Evolutionary conservation across 2,888 invertebrate species (phyloP).

Genomic region (Trisateles emortualis): DNA sequence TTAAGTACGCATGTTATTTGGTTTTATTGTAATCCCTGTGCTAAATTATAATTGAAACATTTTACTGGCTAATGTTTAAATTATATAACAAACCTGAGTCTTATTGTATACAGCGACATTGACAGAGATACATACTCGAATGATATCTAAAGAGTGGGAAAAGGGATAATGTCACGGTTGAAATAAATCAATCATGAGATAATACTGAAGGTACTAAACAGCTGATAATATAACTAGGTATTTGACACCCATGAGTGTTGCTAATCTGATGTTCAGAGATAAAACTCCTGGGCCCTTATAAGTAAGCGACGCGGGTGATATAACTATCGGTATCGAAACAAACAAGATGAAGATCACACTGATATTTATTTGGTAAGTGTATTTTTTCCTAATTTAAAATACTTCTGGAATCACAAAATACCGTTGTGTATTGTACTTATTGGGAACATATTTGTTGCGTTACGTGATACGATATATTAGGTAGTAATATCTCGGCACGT

Average conservation of each 20-base stretch:
- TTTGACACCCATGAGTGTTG: neutral
- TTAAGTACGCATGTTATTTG: constrained; percentile 57
- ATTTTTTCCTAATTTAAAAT: neutral
- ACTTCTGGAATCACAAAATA: too few species aligned
- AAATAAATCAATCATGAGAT: neutral
- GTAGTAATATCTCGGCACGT: too few species aligned
- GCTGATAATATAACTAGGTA: neutral
- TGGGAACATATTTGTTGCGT: too few species aligned
- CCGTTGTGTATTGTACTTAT: too few species aligned
- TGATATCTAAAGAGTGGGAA: too few species aligned
- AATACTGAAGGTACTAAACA: too few species aligned
- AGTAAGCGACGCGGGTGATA: neutral
- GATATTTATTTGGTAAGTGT: constrained; percentile 13
- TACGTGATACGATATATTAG: too few species aligned
- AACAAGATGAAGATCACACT: constrained; percentile 12
- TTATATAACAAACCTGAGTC: constrained; percentile 8
- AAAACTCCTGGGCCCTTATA: neutral
- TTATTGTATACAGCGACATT: neutral
- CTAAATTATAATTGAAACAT: constrained; percentile 30
- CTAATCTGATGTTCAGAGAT: constrained; percentile 12
- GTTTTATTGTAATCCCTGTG: constrained; percentile 52
- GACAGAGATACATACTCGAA: too few species aligned
- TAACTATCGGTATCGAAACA: neutral
- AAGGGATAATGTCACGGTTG: neutral
- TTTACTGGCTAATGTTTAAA: constrained; percentile 16